Base-by-base conservation (phyloP, 2,113 vertebrate species). In the Procavia capensis region DNA sequence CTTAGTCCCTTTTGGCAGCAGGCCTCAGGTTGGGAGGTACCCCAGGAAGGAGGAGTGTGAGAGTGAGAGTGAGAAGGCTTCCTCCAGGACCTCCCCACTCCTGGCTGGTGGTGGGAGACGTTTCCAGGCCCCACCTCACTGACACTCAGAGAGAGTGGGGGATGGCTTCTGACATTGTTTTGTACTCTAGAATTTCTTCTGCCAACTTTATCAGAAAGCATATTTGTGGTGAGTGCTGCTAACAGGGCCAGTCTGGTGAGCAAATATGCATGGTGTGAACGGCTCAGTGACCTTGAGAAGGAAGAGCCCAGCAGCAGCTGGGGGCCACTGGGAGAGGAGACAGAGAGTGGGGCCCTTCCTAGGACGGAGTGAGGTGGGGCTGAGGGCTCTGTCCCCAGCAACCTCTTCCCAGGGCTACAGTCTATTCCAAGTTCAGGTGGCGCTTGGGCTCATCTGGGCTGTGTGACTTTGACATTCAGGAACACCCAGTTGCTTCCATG, bases 141-240 rank as follows among this genome's bases (percentile, higher is more conserved):
- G 74, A 41, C n/a, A 2, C 41, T 11, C 0, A 59, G 43, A 45
- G 29, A 17, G 80, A 95, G 91, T 1, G 68, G 95, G 89, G 61
- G 64, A 17, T 90, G 75, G 81, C 97, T 97, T 98, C 94, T 98
- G 95, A 81, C 94, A 43, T 93, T 98, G 98, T 97, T 98, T 97
- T 90, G 95, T 96, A 86, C 95, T 95, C 97, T 97, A 91, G 91
- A 97, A 97, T 97, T 95, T 97, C 98, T 99, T 99, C 99, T 98
- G 98, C 97, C 96, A 98, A 98, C 99, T 99, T 99, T 99, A 99
- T 99, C 99, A 99, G 99, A 99, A 99, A 96, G 97, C 97, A 98
- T 99, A 99, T 99, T 99, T 99, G 99, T 99, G 99, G 99, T 98
- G 99, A 99, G 99, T 97, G 98, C 98, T 98, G 99, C 98, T 98